These are phyloP conservation scores for Sipha maydis DNA, from an alignment of 2,888 invertebrate genomes.

Conservation along the genomic window DNA sequence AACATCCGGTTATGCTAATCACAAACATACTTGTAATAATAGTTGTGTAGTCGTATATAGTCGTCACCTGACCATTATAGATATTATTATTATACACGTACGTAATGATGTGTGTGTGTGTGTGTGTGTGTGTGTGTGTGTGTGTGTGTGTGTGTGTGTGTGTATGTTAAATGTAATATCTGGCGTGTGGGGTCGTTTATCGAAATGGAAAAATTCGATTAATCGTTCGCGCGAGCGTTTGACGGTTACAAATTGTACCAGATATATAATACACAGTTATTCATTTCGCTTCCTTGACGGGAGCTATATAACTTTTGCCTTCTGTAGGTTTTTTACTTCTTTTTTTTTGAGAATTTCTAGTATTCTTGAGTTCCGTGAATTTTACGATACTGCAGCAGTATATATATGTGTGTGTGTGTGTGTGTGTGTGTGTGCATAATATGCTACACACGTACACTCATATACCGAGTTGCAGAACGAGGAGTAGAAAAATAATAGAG, in stretches of 20 bases:
- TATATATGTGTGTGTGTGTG: neutral
- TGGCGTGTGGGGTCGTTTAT: conserved; percentile 1
- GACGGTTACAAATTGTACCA: conserved; percentile 9
- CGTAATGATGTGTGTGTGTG: neutral
- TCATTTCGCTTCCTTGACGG: neutral
- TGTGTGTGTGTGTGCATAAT: too few species aligned
- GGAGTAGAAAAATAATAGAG: neutral
- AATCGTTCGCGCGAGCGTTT: neutral
- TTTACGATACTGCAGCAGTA: neutral
- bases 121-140: neutral
- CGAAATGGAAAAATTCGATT: conserved; percentile 12
- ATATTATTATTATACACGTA: too few species aligned
- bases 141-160: neutral
- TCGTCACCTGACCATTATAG: conserved; percentile 2
- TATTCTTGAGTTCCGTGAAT: neutral
- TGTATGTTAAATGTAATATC: neutral
- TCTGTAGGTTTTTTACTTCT: neutral
- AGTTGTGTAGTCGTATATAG: neutral
- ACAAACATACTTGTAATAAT: conserved; percentile 12
- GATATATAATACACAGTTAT: neutral
- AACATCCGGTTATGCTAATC: conserved; percentile 59
- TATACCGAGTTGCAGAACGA: neutral
- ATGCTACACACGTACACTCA: neutral
- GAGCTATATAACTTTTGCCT: neutral
- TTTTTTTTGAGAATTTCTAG: neutral